These are phyloP conservation scores for Epizoanthus ramosus DNA, from an alignment of 92 coral and sea anemone genomes.

Conservation along the genomic window DNA sequence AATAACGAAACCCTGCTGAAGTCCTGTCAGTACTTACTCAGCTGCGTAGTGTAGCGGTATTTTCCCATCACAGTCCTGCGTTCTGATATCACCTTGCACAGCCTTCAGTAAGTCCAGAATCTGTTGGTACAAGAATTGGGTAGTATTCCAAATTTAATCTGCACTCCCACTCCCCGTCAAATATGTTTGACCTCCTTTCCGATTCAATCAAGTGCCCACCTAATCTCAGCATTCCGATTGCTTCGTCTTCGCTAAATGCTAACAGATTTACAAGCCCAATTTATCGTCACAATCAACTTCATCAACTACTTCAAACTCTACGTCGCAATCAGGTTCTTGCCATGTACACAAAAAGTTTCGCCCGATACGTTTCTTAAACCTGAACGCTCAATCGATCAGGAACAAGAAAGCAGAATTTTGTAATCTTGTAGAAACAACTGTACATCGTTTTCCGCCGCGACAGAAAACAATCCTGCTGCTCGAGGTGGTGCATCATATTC, in stretches of 20 bases:
- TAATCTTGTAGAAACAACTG: not conserved
- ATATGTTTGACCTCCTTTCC: not conserved
- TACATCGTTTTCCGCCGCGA: not conserved
- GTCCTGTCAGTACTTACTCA: conserved; percentile 46
- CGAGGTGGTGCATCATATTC: no score
- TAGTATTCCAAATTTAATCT: not conserved
- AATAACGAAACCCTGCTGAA: no score
- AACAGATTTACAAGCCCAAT: not conserved
- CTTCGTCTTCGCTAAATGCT: conserved; percentile 14
- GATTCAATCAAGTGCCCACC: conserved; percentile 11
- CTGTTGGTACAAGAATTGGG: conserved; percentile 28
- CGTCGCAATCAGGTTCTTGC: no score
- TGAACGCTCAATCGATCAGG: not conserved
- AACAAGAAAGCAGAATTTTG: conserved; percentile 3
- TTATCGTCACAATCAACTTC: not conserved
- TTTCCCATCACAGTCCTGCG: conserved; percentile 75
- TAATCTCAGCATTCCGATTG: conserved; percentile 9
- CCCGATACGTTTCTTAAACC: not conserved
- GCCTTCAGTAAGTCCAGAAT: conserved; percentile 40
- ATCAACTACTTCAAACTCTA: not conserved
- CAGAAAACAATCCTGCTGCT: not conserved
- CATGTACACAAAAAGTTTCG: not conserved
- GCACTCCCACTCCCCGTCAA: not conserved
- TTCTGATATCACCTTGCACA: conserved; percentile 74
- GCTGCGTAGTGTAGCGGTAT: conserved; percentile 82